These are phyloP conservation scores for Athrips mouffetella DNA, from an alignment of 2,888 invertebrate genomes.

Conservation along the genomic window DNA sequence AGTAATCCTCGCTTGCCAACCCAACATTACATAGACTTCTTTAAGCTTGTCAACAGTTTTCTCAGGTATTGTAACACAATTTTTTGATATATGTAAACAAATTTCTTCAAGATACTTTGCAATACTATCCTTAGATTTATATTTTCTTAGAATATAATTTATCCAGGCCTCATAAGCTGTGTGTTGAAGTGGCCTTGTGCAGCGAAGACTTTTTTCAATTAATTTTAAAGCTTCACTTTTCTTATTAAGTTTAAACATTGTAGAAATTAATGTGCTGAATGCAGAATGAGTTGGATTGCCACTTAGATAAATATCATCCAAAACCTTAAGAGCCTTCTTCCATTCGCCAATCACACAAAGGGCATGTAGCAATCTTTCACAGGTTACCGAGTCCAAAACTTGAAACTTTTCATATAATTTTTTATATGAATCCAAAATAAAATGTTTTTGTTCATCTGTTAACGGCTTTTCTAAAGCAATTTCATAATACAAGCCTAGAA, in stretches of 20 bases:
- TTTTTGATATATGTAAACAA: constrained; percentile 72
- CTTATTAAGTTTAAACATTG: constrained; percentile 79
- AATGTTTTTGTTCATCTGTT: constrained; percentile 63
- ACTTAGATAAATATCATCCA: constrained; percentile 78
- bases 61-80: constrained; percentile 54
- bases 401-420: constrained; percentile 72
- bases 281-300: constrained; percentile 61
- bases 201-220: constrained; percentile 73
- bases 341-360: constrained; percentile 82
- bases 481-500: constrained; percentile 75
- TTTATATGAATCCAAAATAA: constrained; percentile 74
- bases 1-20: constrained; percentile 52
- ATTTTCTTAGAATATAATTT: constrained; percentile 58
- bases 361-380: constrained; percentile 79
- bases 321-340: constrained; percentile 78
- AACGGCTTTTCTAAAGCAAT: constrained; percentile 44
- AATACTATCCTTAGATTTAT: constrained; percentile 49
- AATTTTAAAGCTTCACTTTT: constrained; percentile 79
- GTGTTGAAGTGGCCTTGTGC: constrained; percentile 59
- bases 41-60: constrained; percentile 45
- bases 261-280: constrained; percentile 74
- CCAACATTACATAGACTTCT: constrained; percentile 43
- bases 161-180: constrained; percentile 76
- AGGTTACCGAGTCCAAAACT: constrained; percentile 78
- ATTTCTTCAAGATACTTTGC: constrained; percentile 75